Evolutionary conservation across 1,140 invertebrate species (phyloP).

Genomic region (Saccostrea cuccullata): DNA sequence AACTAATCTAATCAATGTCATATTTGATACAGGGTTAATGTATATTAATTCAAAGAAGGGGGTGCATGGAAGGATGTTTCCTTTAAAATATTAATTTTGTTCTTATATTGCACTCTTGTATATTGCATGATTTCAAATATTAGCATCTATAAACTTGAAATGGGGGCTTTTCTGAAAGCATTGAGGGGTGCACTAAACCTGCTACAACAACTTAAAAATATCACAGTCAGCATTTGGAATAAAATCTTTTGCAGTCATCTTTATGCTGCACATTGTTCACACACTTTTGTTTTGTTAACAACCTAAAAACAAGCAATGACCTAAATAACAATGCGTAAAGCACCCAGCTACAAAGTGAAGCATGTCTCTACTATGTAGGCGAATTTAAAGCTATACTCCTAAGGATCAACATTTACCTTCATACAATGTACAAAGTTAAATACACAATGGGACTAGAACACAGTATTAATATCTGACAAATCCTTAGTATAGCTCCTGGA

Average conservation of each 20-base stretch:
- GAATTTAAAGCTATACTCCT: neutral
- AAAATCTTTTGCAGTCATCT: constrained; percentile 14
- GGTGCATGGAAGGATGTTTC: too few species aligned
- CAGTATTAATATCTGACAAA: constrained; percentile 3
- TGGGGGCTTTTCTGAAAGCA: neutral
- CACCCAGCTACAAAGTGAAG: constrained; percentile 8
- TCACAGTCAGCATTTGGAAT: constrained; percentile 37
- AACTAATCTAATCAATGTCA: too few species aligned
- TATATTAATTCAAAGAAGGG: too few species aligned
- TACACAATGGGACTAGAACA: constrained; percentile 27
- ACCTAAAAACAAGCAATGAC: constrained; percentile 20
- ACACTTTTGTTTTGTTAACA: constrained; percentile 2
- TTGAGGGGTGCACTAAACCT: constrained; percentile 8
- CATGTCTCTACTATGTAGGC: neutral
- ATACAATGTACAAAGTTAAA: neutral
- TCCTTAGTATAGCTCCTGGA: constrained; percentile 1
- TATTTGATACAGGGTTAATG: too few species aligned
- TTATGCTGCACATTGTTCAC: constrained; percentile 10
- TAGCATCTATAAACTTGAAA: neutral
- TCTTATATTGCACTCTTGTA: constrained; percentile 23
- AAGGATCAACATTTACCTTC: neutral
- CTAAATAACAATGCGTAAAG: neutral
- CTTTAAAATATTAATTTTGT: neutral
- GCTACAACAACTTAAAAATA: constrained; percentile 35
- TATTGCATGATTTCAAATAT: constrained; percentile 8